Evolutionary conservation across 2,797 vertebrate genomes (phyloP).

Genomic region (Enteromius anoplus): DNA sequence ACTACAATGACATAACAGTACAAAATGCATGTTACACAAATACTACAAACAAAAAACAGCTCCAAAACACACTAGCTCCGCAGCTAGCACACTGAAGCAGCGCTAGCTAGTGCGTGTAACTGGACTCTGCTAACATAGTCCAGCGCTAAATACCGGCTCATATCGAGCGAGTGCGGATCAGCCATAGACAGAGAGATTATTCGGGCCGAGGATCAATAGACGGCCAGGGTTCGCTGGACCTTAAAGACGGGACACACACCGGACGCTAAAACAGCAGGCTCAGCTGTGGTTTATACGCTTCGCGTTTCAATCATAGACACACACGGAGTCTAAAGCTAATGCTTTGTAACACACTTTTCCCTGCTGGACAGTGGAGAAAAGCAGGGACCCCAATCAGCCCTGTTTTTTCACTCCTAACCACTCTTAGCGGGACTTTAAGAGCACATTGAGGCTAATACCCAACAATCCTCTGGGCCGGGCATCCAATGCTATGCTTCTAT

Average conservation of each 20-base stretch:
- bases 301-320: background rate
- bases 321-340: slow-evolving; percentile 16
- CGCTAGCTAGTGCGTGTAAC: background rate
- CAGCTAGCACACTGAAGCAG: background rate
- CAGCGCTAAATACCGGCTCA: slow-evolving; percentile 50
- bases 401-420: slow-evolving; percentile 45
- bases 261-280: background rate
- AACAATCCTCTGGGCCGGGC: slow-evolving; percentile 14
- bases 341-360: slow-evolving; percentile 42
- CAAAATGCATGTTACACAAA: background rate
- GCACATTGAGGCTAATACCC: slow-evolving; percentile 49
- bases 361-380: slow-evolving; percentile 19
- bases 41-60: background rate
- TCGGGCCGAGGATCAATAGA: slow-evolving; percentile 28
- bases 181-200: slow-evolving; percentile 48
- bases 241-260: background rate
- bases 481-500: background rate
- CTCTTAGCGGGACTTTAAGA: slow-evolving; percentile 45
- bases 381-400: slow-evolving; percentile 44
- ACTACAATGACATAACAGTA: background rate
- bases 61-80: background rate
- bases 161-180: slow-evolving; percentile 48
- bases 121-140: slow-evolving; percentile 11
- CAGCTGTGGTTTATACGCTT: background rate
- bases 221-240: background rate